Evolutionary conservation across 2,113 vertebrate species (phyloP).

Genomic region (Nycticebus coucang): DNA sequence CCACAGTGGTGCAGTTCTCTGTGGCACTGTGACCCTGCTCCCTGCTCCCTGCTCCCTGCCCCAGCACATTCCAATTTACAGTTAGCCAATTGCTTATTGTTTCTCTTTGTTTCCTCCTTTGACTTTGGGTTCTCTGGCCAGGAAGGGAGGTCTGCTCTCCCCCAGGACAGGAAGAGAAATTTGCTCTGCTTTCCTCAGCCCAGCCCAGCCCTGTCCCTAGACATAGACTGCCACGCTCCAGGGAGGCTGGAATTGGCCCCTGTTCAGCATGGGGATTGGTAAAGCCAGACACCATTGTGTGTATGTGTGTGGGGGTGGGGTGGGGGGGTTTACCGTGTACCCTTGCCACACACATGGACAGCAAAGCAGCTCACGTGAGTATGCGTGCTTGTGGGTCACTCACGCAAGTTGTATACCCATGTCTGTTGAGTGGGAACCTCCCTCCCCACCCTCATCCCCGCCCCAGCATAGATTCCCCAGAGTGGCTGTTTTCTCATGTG

Average conservation of each 20-base stretch:
- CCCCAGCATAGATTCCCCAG: background rate
- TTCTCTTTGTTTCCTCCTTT: background rate
- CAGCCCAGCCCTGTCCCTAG: background rate
- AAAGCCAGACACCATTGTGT: background rate
- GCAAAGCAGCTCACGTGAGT: background rate
- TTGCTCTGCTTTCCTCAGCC: background rate
- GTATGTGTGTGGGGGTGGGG: background rate
- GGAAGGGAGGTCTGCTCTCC: background rate
- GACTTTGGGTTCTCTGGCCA: background rate
- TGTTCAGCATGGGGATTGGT: background rate
- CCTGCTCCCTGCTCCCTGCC: conserved; percentile 18
- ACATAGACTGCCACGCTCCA: background rate
- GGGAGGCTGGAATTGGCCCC: background rate
- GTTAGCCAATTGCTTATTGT: background rate
- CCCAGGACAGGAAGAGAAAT: background rate
- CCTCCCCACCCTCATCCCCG: background rate
- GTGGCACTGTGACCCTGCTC: background rate
- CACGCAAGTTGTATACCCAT: background rate
- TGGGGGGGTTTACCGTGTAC: background rate
- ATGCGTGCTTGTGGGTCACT: background rate
- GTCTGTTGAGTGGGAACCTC: background rate
- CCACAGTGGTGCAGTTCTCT: background rate
- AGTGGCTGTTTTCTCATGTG: background rate
- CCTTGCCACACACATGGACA: background rate
- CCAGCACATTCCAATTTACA: background rate